Evolutionary conservation across 2,888 invertebrate genomes (phyloP).

Genomic region (Cotesia congregata): DNA sequence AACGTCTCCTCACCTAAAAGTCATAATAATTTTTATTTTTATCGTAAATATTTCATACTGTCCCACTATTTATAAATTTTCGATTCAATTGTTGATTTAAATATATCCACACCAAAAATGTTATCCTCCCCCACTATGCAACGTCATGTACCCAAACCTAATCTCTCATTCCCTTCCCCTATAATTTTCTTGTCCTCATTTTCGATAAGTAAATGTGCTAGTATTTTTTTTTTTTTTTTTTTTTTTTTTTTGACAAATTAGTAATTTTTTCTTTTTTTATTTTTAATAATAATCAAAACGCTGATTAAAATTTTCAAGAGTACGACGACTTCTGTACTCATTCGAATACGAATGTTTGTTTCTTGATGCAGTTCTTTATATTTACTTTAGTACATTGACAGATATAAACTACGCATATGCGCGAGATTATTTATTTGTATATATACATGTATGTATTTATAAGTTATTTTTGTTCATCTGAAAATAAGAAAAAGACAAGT

Average conservation of each 20-base stretch:
- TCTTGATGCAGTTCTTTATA: not conserved
- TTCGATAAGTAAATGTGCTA: no score
- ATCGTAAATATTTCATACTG: not conserved
- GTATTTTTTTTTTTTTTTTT: not conserved
- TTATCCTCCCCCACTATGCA: not conserved
- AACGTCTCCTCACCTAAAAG: constrained; percentile 11
- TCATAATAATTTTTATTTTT: not conserved
- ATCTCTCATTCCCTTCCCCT: not conserved
- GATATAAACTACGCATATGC: constrained; percentile 10
- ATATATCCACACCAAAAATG: not conserved
- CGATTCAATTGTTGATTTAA: not conserved
- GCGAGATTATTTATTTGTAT: constrained; percentile 26
- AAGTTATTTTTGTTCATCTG: constrained; percentile 47
- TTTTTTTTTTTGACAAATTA: not conserved
- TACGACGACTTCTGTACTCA: not conserved
- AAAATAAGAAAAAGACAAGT: constrained; percentile 21
- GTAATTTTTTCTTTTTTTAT: not conserved
- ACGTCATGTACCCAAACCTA: not conserved
- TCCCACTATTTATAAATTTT: not conserved
- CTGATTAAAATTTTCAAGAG: not conserved
- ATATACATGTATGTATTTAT: constrained; percentile 32
- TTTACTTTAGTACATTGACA: not conserved
- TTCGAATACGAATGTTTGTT: not conserved
- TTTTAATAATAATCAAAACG: no score
- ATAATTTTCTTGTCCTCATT: not conserved